Percentiles rank a stretch among this genome's conserved stretches.
Evolutionary conservation across 2,888 invertebrate genomes (phyloP).

Genomic region (Lissonota sp.): DNA sequence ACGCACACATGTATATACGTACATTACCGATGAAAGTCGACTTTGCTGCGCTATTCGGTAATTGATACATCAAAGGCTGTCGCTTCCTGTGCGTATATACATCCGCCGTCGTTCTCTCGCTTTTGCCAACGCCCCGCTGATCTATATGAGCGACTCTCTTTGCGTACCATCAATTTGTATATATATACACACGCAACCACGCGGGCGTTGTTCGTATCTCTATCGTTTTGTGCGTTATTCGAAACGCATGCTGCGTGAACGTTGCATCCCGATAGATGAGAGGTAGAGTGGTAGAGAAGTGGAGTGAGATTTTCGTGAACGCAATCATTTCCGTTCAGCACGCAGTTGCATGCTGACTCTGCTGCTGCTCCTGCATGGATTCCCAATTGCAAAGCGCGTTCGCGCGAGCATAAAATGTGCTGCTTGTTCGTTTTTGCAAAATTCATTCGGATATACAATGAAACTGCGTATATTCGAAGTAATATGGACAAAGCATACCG

Average conservation of each 20-base stretch:
- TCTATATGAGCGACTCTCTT: constrained; percentile 32
- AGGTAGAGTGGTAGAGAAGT: neutral
- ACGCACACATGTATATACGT: neutral
- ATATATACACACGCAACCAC: neutral
- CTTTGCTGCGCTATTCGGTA: constrained; percentile 66
- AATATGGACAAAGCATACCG: constrained; percentile 9
- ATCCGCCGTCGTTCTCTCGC: constrained; percentile 53
- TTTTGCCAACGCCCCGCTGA: constrained; percentile 27
- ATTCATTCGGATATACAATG: constrained; percentile 56
- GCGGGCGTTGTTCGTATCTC: constrained; percentile 35
- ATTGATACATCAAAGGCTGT: constrained; percentile 72
- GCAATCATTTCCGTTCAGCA: constrained; percentile 62
- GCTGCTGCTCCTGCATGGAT: constrained; percentile 29
- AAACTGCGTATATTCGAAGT: neutral
- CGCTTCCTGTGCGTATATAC: constrained; percentile 54
- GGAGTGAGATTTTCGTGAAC: constrained; percentile 56
- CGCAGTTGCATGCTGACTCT: constrained; percentile 55
- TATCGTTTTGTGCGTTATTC: constrained; percentile 18
- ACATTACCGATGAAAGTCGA: constrained; percentile 28
- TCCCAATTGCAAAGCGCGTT: constrained; percentile 48
- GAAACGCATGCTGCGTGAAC: constrained; percentile 39
- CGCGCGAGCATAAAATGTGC: constrained; percentile 62
- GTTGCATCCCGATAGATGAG: constrained; percentile 41
- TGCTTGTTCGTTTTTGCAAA: constrained; percentile 60
- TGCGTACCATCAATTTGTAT: neutral